Conservation (phyloP, 2,113 vertebrate genomes). For the Gobio gobio region DNA sequence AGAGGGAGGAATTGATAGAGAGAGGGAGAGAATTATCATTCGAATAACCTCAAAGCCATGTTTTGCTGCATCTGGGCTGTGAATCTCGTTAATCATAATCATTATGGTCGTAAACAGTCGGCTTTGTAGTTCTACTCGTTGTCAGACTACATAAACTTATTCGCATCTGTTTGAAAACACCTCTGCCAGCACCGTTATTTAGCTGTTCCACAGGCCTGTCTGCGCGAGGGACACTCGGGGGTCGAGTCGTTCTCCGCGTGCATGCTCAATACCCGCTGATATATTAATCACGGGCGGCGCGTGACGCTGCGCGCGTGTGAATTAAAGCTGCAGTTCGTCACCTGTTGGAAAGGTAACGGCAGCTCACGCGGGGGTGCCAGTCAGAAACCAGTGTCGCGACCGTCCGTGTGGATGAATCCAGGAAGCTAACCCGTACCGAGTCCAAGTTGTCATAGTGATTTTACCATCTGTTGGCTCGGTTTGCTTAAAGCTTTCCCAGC, state of each 20-base stretch:
- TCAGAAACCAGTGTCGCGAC: not conserved
- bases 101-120: constrained; percentile 20
- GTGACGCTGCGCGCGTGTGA: constrained; percentile 10
- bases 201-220: constrained; percentile 10
- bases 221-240: constrained; percentile 32
- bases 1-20: constrained; percentile 42
- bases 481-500: constrained; percentile 24
- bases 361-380: not conserved
- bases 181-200: constrained; percentile 5
- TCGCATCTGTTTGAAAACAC: constrained; percentile 31
- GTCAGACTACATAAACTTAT: constrained; percentile 18
- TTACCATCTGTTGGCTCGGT: constrained; percentile 51
- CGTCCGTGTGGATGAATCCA: constrained; percentile 30
- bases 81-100: constrained; percentile 7
- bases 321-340: constrained; percentile 42
- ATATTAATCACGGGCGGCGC: constrained; percentile 18
- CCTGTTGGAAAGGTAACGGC: constrained; percentile 43
- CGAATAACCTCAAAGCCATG: constrained; percentile 16
- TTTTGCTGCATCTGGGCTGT: constrained; percentile 32
- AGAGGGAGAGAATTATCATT: constrained; percentile 55
- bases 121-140: not conserved
- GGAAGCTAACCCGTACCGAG: constrained; percentile 36
- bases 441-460: constrained; percentile 57
- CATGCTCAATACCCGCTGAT: constrained; percentile 23
- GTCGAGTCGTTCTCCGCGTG: constrained; percentile 29